Percentiles rank a stretch among this genome's conserved stretches.
These are phyloP conservation scores for Temnothorax rugatulus DNA, from an alignment of 2,888 invertebrate genomes.

Conservation along the genomic window DNA sequence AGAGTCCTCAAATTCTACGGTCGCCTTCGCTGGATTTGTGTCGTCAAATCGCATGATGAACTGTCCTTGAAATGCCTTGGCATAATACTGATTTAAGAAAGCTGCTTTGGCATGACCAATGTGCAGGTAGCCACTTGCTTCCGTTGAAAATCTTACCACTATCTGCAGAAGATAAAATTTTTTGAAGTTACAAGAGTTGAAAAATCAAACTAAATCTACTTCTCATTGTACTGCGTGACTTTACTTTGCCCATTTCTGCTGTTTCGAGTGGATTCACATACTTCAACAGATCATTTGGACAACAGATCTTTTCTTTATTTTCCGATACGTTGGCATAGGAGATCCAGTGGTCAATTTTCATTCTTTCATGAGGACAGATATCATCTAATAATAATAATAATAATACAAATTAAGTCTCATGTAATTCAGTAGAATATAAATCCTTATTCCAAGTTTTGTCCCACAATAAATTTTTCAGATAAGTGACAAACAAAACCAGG, in stretches of 20 bases:
- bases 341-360: slow-evolving; percentile 97
- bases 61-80: slow-evolving; percentile 96
- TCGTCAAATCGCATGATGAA: slow-evolving; percentile 99
- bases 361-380: slow-evolving; percentile 89
- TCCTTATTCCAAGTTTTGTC: slow-evolving; percentile 75
- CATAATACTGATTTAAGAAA: slow-evolving; percentile 98
- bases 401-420: slow-evolving; percentile 22
- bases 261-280: slow-evolving; percentile 90
- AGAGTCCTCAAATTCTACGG: slow-evolving; percentile 98
- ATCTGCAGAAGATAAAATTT: slow-evolving; percentile 84
- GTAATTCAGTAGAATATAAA: not conserved
- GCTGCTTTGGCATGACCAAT: slow-evolving; percentile 99
- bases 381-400: slow-evolving; percentile 77
- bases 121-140: slow-evolving; percentile 98
- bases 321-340: slow-evolving; percentile 88
- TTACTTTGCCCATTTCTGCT: slow-evolving; percentile 97
- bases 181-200: not conserved
- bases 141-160: slow-evolving; percentile 99
- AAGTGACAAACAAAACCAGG: not conserved
- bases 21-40: slow-evolving; percentile 99
- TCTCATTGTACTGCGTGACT: slow-evolving; percentile 4
- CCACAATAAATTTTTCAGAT: slow-evolving; percentile 64
- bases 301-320: slow-evolving; percentile 78
- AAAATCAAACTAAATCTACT: not conserved
- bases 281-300: slow-evolving; percentile 86